Evolutionary conservation across 2,888 invertebrate genomes (phyloP), one percentile per base, ranked within the genome.

Genomic region (Silvanus unidentatus): DNA sequence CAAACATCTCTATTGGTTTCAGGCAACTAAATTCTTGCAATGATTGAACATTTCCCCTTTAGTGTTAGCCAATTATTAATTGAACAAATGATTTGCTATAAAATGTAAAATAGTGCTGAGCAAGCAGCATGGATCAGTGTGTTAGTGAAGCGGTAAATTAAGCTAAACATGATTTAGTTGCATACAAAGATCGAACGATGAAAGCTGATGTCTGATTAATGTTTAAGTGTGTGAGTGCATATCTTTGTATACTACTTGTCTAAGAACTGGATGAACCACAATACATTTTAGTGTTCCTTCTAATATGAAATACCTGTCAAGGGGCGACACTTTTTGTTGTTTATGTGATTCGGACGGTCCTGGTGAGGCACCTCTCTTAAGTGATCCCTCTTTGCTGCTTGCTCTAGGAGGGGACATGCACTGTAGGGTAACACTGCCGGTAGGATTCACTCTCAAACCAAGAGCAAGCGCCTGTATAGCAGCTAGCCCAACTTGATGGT

Each of bases 401-500:
- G 70, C 72, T 68, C 70, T 65, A 46, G 62, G 59, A 43, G 69
- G 68, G 53, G 71, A 68, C 66, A 70, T 65, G 61, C 69, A 68
- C 59, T 70, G 68, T 47, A 68, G 60, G 55, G 68, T 69, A 54
- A 67, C 65, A 59, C 68, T 69, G 57, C 68, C 68, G 13, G 68
- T 64, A 39, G 69, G 68, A 57, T 70, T 70, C 56, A 68, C 69
- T 45, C 71, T 63, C 54, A 71, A 63, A 50, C 71, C 71, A 44
- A 72, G 59, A 49, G 84, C 86, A 52, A 87, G 77, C 64, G 86
- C 85, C 62, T 86, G 83, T 59, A 88, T 84, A 56, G 86, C 86
- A 39, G 86, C 87, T 63, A 87, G 72, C 16, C 87, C 87, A 53
- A 87, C 86, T 49, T 85, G 84, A 70, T 84, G 85, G 65, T 78